These are phyloP conservation scores for Polietes domitor DNA, from an alignment of 2,888 invertebrate species.

Conservation along the genomic window DNA sequence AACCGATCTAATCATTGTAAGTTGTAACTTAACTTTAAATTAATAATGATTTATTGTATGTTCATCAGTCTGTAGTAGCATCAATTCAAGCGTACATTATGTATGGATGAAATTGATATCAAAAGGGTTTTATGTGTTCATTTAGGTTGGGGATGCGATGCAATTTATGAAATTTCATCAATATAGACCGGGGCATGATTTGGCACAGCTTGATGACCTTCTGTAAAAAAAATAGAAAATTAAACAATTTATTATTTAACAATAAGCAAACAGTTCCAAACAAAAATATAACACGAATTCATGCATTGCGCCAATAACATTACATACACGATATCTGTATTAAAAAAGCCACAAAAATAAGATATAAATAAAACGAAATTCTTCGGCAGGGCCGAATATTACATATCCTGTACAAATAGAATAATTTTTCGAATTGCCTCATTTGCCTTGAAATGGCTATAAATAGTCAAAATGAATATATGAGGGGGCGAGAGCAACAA, in stretches of 20 bases:
- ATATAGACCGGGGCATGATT: conserved; percentile 67
- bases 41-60: conserved; percentile 45
- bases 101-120: conserved; percentile 43
- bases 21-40: conserved; percentile 25
- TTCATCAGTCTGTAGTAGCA: conserved; percentile 59
- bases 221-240: conserved; percentile 65
- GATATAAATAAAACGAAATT: too few species aligned
- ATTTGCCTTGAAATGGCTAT: too few species aligned
- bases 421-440: too few species aligned
- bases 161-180: conserved; percentile 70
- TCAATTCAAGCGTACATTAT: conserved; percentile 45
- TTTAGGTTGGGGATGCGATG: conserved; percentile 5
- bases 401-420: too few species aligned
- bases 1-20: neutral
- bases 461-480: too few species aligned
- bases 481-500: too few species aligned
- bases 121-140: conserved; percentile 18
- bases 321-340: too few species aligned
- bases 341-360: too few species aligned
- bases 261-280: too few species aligned
- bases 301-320: too few species aligned
- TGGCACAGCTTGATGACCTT: conserved; percentile 68
- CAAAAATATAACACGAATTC: too few species aligned
- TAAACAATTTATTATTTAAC: neutral
- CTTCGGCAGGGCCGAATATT: too few species aligned